These are phyloP conservation scores for Diabrotica balteata DNA, from an alignment of 2,888 invertebrate genomes.

Conservation along the genomic window DNA sequence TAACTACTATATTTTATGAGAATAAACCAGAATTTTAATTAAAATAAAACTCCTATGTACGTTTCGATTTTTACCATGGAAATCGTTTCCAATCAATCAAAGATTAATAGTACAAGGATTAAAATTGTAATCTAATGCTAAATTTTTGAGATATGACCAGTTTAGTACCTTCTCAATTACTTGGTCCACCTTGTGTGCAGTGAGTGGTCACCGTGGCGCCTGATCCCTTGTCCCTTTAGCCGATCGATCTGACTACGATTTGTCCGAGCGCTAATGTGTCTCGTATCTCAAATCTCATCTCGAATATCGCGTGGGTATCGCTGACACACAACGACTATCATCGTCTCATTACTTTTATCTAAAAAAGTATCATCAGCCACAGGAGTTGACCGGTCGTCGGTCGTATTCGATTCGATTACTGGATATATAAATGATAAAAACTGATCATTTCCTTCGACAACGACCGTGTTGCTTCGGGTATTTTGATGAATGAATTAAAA, in stretches of 20 bases:
- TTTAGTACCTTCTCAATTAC: slow-evolving; percentile 24
- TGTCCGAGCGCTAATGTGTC: slow-evolving; percentile 49
- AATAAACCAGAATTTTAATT: no score
- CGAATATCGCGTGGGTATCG: slow-evolving; percentile 43
- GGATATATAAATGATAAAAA: slow-evolving; percentile 4
- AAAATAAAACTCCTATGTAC: no score
- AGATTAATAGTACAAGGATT: no score
- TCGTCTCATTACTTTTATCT: slow-evolving; percentile 42
- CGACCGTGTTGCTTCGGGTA: neutral
- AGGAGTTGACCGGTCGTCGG: slow-evolving; percentile 1
- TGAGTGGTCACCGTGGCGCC: slow-evolving; percentile 47
- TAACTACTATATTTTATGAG: no score
- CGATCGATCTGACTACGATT: slow-evolving; percentile 49
- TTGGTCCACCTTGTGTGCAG: slow-evolving; percentile 31
- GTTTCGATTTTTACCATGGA: no score
- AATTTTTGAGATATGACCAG: no score
- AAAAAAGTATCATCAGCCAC: slow-evolving; percentile 28
- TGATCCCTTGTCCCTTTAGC: slow-evolving; percentile 43
- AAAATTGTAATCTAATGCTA: no score
- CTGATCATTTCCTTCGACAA: slow-evolving; percentile 2
- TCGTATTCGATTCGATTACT: neutral
- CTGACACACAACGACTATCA: slow-evolving; percentile 38
- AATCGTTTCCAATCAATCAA: no score
- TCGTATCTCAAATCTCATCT: slow-evolving; percentile 45
- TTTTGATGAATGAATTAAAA: slow-evolving; percentile 1